phyloP scores from a whole-genome alignment of 2,888 invertebrate species.

The Campoletis raptor region DNA sequence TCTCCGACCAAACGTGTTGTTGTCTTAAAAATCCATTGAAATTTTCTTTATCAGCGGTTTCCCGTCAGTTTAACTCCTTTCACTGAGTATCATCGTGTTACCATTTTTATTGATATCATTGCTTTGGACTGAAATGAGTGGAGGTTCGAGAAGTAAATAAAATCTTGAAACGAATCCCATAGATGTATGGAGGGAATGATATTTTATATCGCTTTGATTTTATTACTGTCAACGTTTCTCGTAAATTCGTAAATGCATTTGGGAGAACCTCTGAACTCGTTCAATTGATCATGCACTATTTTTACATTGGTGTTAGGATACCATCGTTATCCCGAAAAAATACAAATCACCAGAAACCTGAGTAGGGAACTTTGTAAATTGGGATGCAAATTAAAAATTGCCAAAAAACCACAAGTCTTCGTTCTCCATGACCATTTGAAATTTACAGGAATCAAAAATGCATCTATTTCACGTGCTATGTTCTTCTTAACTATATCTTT shows the following conservation, averaged over 20 bases:
- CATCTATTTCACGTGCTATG: not conserved
- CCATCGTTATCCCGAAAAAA: not conserved
- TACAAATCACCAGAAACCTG: not conserved
- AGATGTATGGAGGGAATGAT: not conserved
- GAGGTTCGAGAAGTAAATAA: no score
- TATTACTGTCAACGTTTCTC: not conserved
- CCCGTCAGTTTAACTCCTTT: not conserved
- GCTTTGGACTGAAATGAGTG: no score
- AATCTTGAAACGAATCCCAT: no score
- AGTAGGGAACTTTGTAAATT: not conserved
- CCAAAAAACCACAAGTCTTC: not conserved
- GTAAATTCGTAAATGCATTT: not conserved
- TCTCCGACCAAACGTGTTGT: slow-evolving; percentile 18
- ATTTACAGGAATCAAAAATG: not conserved
- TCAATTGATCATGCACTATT: not conserved
- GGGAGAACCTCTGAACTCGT: not conserved
- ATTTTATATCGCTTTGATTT: not conserved
- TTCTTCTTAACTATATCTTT: not conserved
- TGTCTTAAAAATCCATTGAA: not conserved
- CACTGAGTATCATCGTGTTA: not conserved
- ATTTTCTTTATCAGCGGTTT: not conserved
- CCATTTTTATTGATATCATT: no score
- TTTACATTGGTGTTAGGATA: not conserved
- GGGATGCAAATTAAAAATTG: not conserved
- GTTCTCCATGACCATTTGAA: not conserved